Evolutionary conservation across 92 coral and sea anemone genomes (phyloP).

Genomic region (Epizoanthus fatuus): DNA sequence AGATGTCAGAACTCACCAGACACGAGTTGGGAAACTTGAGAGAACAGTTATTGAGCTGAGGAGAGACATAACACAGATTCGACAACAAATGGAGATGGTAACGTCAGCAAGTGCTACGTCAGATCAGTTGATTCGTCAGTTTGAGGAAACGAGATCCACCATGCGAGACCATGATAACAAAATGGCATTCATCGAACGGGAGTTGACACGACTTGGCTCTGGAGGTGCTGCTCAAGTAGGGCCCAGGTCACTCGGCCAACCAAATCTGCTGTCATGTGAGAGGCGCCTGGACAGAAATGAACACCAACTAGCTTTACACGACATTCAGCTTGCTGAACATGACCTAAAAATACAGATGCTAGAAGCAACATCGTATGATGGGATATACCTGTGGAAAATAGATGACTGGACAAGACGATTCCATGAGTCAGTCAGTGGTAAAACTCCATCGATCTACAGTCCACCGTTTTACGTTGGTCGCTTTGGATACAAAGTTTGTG

Average conservation of each 20-base stretch:
- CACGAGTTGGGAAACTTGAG: constrained; percentile 60
- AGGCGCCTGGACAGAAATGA: constrained; percentile 61
- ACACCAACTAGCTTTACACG: constrained; percentile 75
- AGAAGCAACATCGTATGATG: constrained; percentile 82
- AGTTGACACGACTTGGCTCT: constrained; percentile 17
- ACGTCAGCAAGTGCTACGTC: constrained; percentile 2
- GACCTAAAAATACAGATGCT: constrained; percentile 77
- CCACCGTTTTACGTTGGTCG: constrained; percentile 93
- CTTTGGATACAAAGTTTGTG: constrained; percentile 90
- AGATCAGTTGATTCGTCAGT: constrained; percentile 45
- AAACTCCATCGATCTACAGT: constrained; percentile 83
- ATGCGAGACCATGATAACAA: constrained; percentile 42
- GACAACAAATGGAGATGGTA: constrained; percentile 49
- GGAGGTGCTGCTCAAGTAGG: background rate
- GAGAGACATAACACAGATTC: constrained; percentile 50
- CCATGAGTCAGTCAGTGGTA: constrained; percentile 78
- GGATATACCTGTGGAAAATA: constrained; percentile 90
- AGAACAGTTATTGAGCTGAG: constrained; percentile 59
- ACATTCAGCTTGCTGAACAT: constrained; percentile 83
- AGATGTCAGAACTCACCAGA: constrained; percentile 49
- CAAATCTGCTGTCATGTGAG: constrained; percentile 17
- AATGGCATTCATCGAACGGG: constrained; percentile 26
- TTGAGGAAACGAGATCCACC: constrained; percentile 38
- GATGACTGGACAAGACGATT: constrained; percentile 74
- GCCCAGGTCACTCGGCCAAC: background rate